These are phyloP conservation scores for Machaerirhynchus nigripectus DNA, from an alignment of 2,113 vertebrate genomes.

Conservation along the genomic window DNA sequence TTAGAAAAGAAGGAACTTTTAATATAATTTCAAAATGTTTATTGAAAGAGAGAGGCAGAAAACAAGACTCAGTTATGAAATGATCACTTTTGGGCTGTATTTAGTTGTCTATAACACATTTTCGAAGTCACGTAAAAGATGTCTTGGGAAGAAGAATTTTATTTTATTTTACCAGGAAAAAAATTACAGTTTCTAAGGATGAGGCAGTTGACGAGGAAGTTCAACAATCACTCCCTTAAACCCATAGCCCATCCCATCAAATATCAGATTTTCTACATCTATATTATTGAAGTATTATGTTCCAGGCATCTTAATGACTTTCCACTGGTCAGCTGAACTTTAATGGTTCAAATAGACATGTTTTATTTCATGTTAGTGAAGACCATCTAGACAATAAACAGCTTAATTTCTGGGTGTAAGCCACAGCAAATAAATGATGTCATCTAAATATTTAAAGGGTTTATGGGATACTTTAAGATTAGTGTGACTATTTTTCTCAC, in stretches of 20 bases:
- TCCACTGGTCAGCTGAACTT: neutral
- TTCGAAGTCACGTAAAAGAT: neutral
- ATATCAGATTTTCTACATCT: neutral
- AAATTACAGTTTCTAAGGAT: neutral
- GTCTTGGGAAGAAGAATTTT: neutral
- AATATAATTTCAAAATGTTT: neutral
- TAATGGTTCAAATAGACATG: neutral
- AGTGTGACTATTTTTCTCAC: neutral
- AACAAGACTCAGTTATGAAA: neutral
- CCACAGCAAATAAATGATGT: neutral
- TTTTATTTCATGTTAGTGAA: neutral
- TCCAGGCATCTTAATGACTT: neutral
- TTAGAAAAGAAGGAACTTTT: neutral
- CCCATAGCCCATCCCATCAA: neutral
- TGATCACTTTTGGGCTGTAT: neutral
- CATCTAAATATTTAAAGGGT: neutral
- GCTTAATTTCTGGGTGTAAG: neutral
- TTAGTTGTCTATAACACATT: neutral
- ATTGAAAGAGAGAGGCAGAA: neutral
- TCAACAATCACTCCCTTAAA: neutral
- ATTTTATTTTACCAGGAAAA: neutral
- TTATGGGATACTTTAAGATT: neutral
- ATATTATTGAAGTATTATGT: neutral
- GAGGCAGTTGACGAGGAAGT: accelerated
- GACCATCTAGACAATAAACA: neutral